Base-by-base conservation (phyloP, 1,140 invertebrate species). In the Penaeus vannamei region DNA sequence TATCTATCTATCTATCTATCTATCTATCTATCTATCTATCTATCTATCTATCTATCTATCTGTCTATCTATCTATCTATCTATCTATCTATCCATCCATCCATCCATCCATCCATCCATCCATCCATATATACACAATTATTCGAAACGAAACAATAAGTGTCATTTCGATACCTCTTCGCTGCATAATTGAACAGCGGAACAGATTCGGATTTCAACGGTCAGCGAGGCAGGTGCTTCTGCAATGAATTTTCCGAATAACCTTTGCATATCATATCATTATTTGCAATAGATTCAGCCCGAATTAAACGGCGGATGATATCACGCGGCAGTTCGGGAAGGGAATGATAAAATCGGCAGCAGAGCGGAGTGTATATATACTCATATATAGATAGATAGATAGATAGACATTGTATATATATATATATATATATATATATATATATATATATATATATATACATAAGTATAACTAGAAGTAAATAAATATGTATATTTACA, bases 1-100 rank as follows among this genome's bases (percentile, higher is more conserved):
- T 83, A 61, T 83, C 61, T 61, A 83, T 61, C 61, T 83, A 83
- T 83, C 61, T 83, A 83, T 83, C 61, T 61, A 61, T 83, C 7
- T 83, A 61, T 83, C 19, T 79, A 32, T 79, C 19, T 79, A 32
- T 79, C 19, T 79, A 79, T 79, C 29, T 79, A 79, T 79, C 29
- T 79, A 79, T 79, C 14, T 32, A 79, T 83, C 60, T 83, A 62
- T 83, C 60, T 62, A 83, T 83, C 12, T 69, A 69, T 20, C 1
- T 23, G 23, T 69, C 1, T 20, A 69, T 69, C 12, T 69, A 69
- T 69, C n/a, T 17, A 69, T 1, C n/a, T 69, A 23, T 69, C 12
- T 69, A 69, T 20, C n/a, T 23, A 69, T 23, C n/a, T 23, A 69
- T 23, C n/a, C 66, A 72, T 32, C 26, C 23, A 72, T 32, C 20